Evolutionary conservation across 2,113 vertebrate genomes (phyloP).

Genomic region (Megaceryle torquata): DNA sequence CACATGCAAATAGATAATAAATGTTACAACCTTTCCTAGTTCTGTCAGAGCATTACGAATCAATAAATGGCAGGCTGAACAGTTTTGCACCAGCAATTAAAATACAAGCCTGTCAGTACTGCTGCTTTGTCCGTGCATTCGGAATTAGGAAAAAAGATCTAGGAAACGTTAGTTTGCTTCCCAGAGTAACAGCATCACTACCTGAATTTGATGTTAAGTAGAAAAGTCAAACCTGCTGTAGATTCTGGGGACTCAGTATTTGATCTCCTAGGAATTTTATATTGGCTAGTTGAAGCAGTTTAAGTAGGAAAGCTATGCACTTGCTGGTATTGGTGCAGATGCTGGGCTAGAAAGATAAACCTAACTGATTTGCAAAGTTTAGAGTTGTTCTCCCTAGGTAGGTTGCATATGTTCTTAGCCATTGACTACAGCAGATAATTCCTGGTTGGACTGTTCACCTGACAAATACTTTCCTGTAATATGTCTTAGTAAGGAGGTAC

Average conservation of each 20-base stretch:
- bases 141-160: background rate
- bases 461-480: background rate
- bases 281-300: background rate
- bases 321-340: background rate
- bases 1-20: slow-evolving; percentile 20
- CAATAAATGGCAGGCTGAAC: background rate
- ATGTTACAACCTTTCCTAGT: background rate
- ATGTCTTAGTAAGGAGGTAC: background rate
- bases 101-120: background rate
- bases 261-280: background rate
- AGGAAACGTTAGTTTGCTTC: background rate
- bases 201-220: background rate
- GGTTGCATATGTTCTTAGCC: background rate
- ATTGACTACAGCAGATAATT: background rate
- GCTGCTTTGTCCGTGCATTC: background rate
- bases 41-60: background rate
- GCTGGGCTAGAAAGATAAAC: background rate
- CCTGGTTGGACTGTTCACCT: background rate
- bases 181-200: background rate
- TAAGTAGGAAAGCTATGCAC: background rate
- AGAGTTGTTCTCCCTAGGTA: background rate
- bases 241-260: background rate
- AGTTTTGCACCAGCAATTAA: background rate
- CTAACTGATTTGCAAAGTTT: background rate
- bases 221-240: background rate